These are phyloP conservation scores for Heliothis subflexa DNA, from an alignment of 1,140 invertebrate genomes.

Conservation along the genomic window DNA sequence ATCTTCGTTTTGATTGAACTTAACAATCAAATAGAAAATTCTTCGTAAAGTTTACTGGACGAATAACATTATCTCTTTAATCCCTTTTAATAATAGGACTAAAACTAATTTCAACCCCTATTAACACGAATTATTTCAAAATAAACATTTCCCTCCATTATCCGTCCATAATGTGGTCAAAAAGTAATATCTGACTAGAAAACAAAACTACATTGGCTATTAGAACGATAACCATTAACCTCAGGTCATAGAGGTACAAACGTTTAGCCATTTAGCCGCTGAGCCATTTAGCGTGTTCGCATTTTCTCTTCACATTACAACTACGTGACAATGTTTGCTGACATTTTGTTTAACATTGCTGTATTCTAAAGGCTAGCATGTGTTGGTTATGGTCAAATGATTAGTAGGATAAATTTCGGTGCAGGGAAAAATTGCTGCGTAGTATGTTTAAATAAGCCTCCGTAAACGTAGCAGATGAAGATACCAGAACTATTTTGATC, in stretches of 20 bases:
- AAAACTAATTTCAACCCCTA: too few relatives aligned
- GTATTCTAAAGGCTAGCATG: neutral
- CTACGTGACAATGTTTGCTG: slow-evolving; percentile 14
- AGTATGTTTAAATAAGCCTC: too few relatives aligned
- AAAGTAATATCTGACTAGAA: neutral
- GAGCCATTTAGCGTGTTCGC: neutral
- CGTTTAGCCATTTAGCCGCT: neutral
- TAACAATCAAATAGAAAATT: too few relatives aligned
- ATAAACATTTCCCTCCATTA: too few relatives aligned
- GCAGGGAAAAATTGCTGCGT: neutral
- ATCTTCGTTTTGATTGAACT: too few relatives aligned
- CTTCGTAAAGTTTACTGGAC: too few relatives aligned
- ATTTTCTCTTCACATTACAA: slow-evolving; percentile 20
- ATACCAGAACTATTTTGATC: too few relatives aligned
- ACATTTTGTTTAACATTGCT: neutral
- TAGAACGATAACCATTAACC: neutral
- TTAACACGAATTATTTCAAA: too few relatives aligned
- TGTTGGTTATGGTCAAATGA: neutral
- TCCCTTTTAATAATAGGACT: too few relatives aligned
- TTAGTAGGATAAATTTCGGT: neutral
- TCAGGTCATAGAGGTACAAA: neutral
- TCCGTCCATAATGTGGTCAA: neutral
- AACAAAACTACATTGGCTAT: neutral
- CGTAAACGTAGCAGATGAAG: too few relatives aligned
- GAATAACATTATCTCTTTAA: too few relatives aligned